These are phyloP conservation scores for Leptopilina syphax DNA, from an alignment of 2,888 invertebrate genomes.

Conservation along the genomic window DNA sequence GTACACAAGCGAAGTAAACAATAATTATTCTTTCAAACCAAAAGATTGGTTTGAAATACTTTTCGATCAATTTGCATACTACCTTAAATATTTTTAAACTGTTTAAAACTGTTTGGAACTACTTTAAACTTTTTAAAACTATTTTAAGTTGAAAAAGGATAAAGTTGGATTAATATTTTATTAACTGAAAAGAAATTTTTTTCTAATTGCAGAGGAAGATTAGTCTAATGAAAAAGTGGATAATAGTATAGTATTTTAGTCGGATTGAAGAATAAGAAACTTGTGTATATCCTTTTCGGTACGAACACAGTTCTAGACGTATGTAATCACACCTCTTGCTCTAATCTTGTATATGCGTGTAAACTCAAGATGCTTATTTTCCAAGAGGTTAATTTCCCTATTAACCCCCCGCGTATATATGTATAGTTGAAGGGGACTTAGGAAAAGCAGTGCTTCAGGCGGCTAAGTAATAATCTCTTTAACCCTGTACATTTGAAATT, in stretches of 20 bases:
- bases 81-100: no score
- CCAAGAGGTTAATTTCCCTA: constrained; percentile 26
- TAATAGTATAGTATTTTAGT: no score
- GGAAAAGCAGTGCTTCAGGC: neutral
- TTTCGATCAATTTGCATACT: no score
- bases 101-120: no score
- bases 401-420: neutral
- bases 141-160: no score
- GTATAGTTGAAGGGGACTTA: neutral
- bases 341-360: constrained; percentile 5
- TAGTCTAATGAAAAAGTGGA: no score
- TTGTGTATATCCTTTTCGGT: neutral
- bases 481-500: neutral
- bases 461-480: constrained; percentile 7
- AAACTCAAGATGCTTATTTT: constrained; percentile 32
- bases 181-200: neutral
- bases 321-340: neutral
- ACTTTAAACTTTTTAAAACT: no score
- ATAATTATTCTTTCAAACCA: no score
- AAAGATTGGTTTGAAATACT: no score
- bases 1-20: neutral
- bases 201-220: neutral
- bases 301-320: neutral
- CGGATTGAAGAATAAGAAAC: no score
- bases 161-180: no score